Conservation (phyloP, 2,113 vertebrate genomes). For the Brachionichthys hirsutus region DNA sequence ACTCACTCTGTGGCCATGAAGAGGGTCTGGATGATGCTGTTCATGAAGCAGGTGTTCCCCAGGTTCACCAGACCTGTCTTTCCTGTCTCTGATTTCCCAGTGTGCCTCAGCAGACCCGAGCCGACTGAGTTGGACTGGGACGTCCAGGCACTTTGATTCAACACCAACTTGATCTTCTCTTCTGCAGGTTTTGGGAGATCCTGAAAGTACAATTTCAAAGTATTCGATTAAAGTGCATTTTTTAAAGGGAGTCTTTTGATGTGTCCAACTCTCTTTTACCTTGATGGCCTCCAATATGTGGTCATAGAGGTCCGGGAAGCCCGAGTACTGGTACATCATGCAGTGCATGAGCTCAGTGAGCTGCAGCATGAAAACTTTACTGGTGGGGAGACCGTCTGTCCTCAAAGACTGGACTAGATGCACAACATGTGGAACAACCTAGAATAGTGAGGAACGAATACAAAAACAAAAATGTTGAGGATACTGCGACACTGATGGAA, state of each 20-base stretch:
- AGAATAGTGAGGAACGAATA: constrained; percentile 3
- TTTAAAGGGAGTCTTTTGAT: not conserved
- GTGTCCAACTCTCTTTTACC: constrained; percentile 71
- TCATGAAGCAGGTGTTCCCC: constrained; percentile 98
- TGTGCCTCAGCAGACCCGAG: constrained; percentile 86
- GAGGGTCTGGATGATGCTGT: constrained; percentile 96
- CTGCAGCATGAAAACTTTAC: constrained; percentile 88
- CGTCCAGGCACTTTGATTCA: constrained; percentile 98
- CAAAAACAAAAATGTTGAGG: not conserved
- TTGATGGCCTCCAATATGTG: constrained; percentile 92
- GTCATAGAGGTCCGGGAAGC: constrained; percentile 98
- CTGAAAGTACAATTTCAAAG: constrained; percentile 57
- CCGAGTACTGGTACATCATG: constrained; percentile 99
- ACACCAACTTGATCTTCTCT: constrained; percentile 92
- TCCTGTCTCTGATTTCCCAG: constrained; percentile 96
- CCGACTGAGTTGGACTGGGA: constrained; percentile 93
- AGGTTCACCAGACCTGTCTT: constrained; percentile 97
- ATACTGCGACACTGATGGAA: too few species aligned
- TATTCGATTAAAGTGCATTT: too few species aligned
- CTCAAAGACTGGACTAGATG: constrained; percentile 86
- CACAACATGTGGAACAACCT: constrained; percentile 92
- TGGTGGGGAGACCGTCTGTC: constrained; percentile 86
- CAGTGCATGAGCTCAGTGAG: constrained; percentile 92
- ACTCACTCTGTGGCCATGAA: constrained; percentile 99
- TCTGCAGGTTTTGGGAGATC: constrained; percentile 91